These are phyloP conservation scores for Tragelaphus buxtoni DNA, from an alignment of 2,113 vertebrate species.

Conservation along the genomic window DNA sequence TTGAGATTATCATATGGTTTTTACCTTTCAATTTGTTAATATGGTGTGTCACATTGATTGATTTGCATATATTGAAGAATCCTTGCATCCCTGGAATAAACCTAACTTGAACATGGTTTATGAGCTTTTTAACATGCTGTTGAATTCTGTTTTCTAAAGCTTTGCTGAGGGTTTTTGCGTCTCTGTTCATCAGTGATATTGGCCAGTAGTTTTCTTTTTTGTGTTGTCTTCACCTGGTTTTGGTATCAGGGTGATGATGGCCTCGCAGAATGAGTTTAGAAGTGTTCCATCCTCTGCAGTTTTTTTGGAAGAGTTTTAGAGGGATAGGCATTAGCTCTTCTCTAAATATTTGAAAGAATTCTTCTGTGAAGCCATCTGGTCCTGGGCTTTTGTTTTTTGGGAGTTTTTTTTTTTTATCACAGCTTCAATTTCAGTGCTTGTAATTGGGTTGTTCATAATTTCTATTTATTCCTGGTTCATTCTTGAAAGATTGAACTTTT, in stretches of 20 bases:
- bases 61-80: neutral
- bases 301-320: neutral
- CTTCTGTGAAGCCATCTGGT: neutral
- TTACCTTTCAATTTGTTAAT: neutral
- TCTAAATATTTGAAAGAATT: neutral
- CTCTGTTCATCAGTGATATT: rapidly evolving
- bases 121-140: neutral
- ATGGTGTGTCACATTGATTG: neutral
- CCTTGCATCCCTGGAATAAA: neutral
- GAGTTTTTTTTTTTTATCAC: neutral
- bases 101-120: neutral
- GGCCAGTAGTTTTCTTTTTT: neutral
- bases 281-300: neutral
- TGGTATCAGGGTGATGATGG: neutral
- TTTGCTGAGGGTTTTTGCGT: rapidly evolving
- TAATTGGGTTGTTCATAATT: neutral
- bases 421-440: neutral
- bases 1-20: neutral
- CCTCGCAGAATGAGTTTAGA: neutral
- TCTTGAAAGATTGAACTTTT: neutral
- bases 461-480: neutral
- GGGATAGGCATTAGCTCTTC: neutral
- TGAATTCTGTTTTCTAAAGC: rapidly evolving
- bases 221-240: neutral
- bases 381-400: neutral